Evolutionary conservation across 1,140 invertebrate species (phyloP), one percentile per base, ranked within the genome.

Genomic region (Atopsyche davidsoni): DNA sequence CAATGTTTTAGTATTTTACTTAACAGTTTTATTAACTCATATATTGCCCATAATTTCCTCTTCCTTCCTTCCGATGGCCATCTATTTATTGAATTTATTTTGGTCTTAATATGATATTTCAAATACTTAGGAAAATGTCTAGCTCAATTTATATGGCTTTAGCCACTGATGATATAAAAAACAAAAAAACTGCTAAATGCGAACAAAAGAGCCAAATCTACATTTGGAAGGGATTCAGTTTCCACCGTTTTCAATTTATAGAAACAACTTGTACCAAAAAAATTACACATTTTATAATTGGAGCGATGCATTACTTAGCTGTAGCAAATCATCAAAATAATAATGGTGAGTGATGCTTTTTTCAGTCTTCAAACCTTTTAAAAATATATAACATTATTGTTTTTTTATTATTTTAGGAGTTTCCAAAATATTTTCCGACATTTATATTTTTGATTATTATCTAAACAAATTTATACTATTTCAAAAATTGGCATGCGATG

Each of bases 211-310:
- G 53, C 44, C 55, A 47, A 4, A 55, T 77, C 11, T 79, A 73
- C 46, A 60, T 59, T 14, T 78, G 75, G 75, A 51, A 67, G 21
- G 69, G 67, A 18, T 67, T 63, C 32, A 68, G 77, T 57, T 80
- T 80, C 57, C 75, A 80, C 60, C 42, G 62, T 2, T 59, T 71
- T 4, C 65, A 75, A 28, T 42, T 54, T 4, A 53, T 79, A 31
- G 44, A 58, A 23, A 65, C 67, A 4, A 57, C 55, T 28, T 65
- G 65, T 53, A 61, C 68, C 4, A 64, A 61, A 59, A 63, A 61
- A 53, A 59, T 75, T 17, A 53, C 55, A 16, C 60, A 68, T n/a
- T 73, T 75, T 58, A 52, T 45, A 19, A 62, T 69, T 42, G 60
- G 61, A 10, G 59, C 59, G 23, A 31, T 43, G 2, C 60, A 67